Conservation (phyloP, 2,113 vertebrate genomes). For the Azemiops feae region DNA sequence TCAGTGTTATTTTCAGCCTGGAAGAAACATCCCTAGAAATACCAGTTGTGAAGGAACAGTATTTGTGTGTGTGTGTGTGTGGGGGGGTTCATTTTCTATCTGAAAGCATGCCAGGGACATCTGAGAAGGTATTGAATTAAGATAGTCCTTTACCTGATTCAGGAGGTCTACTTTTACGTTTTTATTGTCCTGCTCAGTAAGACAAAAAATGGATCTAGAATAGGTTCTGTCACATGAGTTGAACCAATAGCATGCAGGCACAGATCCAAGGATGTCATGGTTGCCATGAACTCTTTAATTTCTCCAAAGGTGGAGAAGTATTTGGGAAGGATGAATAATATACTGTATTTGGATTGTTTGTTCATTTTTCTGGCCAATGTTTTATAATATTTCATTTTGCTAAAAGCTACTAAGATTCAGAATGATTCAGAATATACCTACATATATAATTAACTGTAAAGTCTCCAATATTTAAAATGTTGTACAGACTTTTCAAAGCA, state of each 20-base stretch:
- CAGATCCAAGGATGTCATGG: background rate
- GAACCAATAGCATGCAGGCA: background rate
- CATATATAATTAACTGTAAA: background rate
- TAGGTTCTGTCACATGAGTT: background rate
- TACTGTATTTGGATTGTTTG: background rate
- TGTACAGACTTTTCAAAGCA: background rate
- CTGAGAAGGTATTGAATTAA: background rate
- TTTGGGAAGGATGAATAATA: background rate
- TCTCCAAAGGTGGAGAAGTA: background rate
- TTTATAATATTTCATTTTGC: background rate
- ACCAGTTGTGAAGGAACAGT: background rate
- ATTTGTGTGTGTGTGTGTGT: no score
- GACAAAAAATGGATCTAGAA: no score
- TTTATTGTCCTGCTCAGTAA: background rate
- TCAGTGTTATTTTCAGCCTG: background rate
- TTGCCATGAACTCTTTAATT: background rate
- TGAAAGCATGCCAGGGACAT: background rate
- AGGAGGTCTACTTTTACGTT: background rate
- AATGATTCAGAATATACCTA: background rate
- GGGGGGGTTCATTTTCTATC: background rate
- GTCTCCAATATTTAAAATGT: background rate
- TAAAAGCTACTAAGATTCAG: background rate
- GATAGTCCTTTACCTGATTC: background rate
- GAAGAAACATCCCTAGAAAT: background rate
- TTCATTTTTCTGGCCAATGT: background rate